phyloP scores from a whole-genome alignment of 2,888 invertebrate species.

The Pachydiplax longipennis region DNA sequence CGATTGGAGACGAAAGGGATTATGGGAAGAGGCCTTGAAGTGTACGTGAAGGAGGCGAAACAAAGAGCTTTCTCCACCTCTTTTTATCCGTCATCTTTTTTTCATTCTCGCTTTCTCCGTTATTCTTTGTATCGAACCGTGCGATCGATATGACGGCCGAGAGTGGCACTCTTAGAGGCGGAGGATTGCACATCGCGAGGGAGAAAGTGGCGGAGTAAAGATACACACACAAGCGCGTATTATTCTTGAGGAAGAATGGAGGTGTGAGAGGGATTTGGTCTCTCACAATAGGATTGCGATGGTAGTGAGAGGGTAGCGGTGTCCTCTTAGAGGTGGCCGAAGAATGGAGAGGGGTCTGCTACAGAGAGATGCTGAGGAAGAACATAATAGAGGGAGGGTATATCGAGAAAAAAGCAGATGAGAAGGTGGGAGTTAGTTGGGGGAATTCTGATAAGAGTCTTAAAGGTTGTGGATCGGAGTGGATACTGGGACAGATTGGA shows the following conservation, averaged over 20 bases:
- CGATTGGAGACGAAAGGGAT: not conserved
- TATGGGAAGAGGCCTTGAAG: not conserved
- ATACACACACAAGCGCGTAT: not conserved
- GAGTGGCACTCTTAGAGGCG: not conserved
- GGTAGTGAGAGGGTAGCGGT: not conserved
- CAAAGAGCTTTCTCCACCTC: not conserved
- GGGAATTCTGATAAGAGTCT: slow-evolving; percentile 10
- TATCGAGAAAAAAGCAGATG: not conserved
- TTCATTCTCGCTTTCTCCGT: too few relatives aligned
- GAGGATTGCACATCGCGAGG: not conserved
- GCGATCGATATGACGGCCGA: not conserved
- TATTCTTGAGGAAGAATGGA: not conserved
- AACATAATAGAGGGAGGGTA: not conserved
- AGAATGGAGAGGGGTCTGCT: too few relatives aligned
- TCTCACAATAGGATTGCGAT: slow-evolving; percentile 4
- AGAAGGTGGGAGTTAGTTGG: not conserved
- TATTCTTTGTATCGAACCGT: not conserved
- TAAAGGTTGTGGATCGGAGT: not conserved
- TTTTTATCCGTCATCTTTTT: not conserved
- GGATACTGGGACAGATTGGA: not conserved
- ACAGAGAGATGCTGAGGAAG: not conserved
- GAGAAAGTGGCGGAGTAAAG: not conserved
- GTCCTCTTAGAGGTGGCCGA: not conserved
- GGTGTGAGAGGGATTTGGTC: not conserved
- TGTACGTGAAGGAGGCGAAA: not conserved